Conservation (phyloP, 2,797 vertebrate genomes). For the Propithecus perrieri region DNA sequence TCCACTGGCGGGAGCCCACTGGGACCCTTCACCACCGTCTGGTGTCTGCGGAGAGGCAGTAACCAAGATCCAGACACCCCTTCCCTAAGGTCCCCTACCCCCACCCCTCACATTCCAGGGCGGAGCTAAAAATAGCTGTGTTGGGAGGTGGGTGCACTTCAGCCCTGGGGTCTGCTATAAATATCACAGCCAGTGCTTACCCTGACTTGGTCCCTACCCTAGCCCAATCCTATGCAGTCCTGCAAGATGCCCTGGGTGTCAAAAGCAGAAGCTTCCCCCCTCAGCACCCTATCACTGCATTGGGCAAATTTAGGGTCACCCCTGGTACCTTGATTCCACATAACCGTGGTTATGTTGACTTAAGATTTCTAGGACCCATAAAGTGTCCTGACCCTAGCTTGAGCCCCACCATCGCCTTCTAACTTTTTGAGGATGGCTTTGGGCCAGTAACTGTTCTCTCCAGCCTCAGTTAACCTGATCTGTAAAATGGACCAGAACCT, state of each 20-base stretch:
- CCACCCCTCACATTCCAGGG: constrained; percentile 7
- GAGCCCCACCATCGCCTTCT: background rate
- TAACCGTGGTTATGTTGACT: background rate
- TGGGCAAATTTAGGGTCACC: background rate
- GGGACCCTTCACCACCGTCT: constrained; percentile 89
- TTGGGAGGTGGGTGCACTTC: background rate
- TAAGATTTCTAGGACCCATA: background rate
- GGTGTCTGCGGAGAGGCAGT: constrained; percentile 83
- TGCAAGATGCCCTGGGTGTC: background rate
- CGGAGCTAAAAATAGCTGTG: constrained; percentile 61
- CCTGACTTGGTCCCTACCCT: background rate
- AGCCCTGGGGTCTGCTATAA: constrained; percentile 23
- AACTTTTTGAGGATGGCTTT: background rate
- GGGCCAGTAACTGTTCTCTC: background rate
- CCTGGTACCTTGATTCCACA: background rate
- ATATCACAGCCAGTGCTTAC: background rate
- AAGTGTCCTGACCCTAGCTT: background rate
- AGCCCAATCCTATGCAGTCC: background rate
- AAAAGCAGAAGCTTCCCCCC: background rate
- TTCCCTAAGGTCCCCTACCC: background rate
- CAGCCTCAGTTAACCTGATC: background rate
- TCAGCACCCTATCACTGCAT: background rate
- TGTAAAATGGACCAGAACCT: background rate
- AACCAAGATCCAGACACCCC: background rate
- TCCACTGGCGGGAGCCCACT: constrained; percentile 90